Evolutionary conservation across 2,888 invertebrate genomes (phyloP), one percentile per base, ranked within the genome.

Genomic region (Elysia crispata): DNA sequence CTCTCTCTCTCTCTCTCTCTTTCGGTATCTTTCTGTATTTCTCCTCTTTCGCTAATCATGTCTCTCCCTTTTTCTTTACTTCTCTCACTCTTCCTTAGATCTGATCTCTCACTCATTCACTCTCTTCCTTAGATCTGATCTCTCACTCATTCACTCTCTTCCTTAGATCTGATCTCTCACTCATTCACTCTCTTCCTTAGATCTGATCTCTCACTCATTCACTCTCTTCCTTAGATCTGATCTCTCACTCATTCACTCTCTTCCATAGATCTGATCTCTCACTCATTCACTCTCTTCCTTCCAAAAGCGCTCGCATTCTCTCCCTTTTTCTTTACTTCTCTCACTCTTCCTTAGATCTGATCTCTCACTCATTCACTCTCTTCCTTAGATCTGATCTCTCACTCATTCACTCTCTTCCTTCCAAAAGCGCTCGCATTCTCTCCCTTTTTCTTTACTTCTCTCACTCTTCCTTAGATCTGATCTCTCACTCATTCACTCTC

Each of bases 71-170:
- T 23, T 23, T 67, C 25, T 67, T 23, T 67, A 30, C 30, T 11
- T 25, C 25, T 67, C 28, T 28, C 8, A 28, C 25, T 67, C 20
- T 67, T 23, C 30, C 6, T 25, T 20, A 28, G 6, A 20, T 20
- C 30, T 33, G 33, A 23, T 41, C 3, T 41, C 11, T 41, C 73
- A 50, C 73, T 73, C 73, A 50, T 50, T 73, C 50, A 28, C 73
- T 72, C 73, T 73, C 73, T 73, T 54, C 54, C 73, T 50, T 54
- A 50, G 50, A 28, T 54, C n/a, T 54, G 28, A 50, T 50, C 50
- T 49, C 50, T 25, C 31, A 31, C 70, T 18, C n/a, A 13, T 25
- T 28, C 31, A 13, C 11, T 1, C 28, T 20, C 25, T 3, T 11
- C 41, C n/a, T n/a, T n/a, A n/a, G n/a, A n/a, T n/a, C n/a, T n/a